These are phyloP conservation scores for Rhinichthys klamathensis DNA, from an alignment of 2,113 vertebrate species.

Conservation along the genomic window DNA sequence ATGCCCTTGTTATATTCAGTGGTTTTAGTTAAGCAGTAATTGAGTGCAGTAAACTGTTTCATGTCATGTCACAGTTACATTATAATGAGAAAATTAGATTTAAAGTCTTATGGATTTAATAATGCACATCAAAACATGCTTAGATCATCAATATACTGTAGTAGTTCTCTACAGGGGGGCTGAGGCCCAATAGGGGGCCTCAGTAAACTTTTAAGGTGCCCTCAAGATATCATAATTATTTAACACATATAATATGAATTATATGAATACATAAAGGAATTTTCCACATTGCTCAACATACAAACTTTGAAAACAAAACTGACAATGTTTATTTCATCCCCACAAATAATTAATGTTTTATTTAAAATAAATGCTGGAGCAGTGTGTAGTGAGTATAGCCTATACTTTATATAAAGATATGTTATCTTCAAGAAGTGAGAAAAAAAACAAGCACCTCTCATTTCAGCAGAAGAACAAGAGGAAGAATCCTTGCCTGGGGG, in stretches of 20 bases:
- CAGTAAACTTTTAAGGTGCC: neutral
- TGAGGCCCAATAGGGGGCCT: neutral
- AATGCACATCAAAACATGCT: slow-evolving; percentile 1
- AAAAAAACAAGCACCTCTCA: neutral
- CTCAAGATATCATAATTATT: neutral
- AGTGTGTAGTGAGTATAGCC: too few relatives aligned
- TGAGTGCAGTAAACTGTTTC: neutral
- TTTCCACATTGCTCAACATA: neutral
- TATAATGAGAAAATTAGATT: neutral
- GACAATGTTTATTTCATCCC: neutral
- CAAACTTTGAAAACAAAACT: too few relatives aligned
- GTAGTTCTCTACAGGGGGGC: neutral
- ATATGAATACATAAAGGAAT: neutral
- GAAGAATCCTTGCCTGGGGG: neutral
- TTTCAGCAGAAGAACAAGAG: neutral
- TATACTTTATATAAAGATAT: too few relatives aligned
- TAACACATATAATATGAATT: neutral
- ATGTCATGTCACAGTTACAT: neutral
- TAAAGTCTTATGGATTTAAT: neutral
- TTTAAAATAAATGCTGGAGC: too few relatives aligned
- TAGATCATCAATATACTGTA: neutral
- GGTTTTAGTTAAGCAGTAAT: neutral
- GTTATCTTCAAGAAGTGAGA: too few relatives aligned
- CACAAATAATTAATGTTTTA: too few relatives aligned
- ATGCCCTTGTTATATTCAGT: neutral